Evolutionary conservation across 2,113 vertebrate genomes (phyloP), one percentile per base, ranked within the genome.

Genomic region (Spheniscus mendiculus): DNA sequence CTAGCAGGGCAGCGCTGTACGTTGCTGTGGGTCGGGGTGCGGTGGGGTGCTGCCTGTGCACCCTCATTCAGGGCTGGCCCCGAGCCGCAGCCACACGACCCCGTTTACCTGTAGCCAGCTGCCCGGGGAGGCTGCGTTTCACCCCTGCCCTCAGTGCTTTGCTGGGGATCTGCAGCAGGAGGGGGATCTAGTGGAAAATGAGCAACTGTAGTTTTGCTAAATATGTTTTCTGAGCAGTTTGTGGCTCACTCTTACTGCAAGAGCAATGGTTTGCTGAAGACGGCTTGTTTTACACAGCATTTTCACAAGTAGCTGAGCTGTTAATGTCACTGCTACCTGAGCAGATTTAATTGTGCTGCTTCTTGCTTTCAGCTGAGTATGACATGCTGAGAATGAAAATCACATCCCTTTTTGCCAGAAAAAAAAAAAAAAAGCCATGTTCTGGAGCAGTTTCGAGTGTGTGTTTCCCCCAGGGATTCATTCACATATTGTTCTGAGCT

Each of bases 291-390:
- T 88, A 96, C 87, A 79, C 83, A 94, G 85, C 66, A 32, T 83
- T 94, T 95, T 96, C 92, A 85, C 92, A 88, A 97, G 93, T 42
- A 94, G 67, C 44, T 45, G 62, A 93, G 93, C 79, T 96, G 95
- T 93, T 97, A 94, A 94, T 96, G 96, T 89, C 90, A 38, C 62
- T 77, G 92, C 93, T 96, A 96, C 95, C 96, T 94, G 95, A 96
- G 74, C 74, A 73, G 90, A 90, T 72, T 95, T 97, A 96, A 95
- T 93, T 94, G 87, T 62, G 90, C 42, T 80, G 58, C 92, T 83
- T 4, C 92, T 90, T 83, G 62, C 84, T 85, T 66, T 88, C 88
- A 71, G 92, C 63, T 76, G 84, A 42, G 78, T 2, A 3, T 65
- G 82, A 88, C 96, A 93, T 50, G 82, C 67, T 34, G 77, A 65